These are phyloP conservation scores for Bujurquina vittata DNA, from an alignment of 2,113 vertebrate species.

Conservation along the genomic window DNA sequence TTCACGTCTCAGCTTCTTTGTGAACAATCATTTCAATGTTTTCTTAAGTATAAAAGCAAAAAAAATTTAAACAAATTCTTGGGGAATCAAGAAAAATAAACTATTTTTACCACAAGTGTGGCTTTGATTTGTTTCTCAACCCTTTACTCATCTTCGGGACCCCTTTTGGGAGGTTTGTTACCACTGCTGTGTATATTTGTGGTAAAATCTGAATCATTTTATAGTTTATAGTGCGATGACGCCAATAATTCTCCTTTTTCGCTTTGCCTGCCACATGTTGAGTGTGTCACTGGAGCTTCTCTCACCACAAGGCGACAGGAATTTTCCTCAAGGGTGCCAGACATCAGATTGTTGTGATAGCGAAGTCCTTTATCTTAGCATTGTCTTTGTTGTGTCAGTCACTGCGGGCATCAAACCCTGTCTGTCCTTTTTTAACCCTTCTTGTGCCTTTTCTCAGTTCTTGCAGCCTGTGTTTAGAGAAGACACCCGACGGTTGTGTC, in stretches of 20 bases:
- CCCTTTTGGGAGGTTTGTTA: background rate
- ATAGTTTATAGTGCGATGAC: constrained; percentile 24
- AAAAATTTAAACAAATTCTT: background rate
- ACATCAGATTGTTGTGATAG: background rate
- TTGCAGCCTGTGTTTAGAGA: constrained; percentile 44
- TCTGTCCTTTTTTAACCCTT: constrained; percentile 25
- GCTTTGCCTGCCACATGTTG: constrained; percentile 7
- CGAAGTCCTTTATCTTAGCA: background rate
- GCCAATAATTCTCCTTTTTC: background rate
- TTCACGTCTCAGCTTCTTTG: no score
- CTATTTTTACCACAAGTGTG: background rate
- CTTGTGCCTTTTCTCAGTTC: constrained; percentile 12
- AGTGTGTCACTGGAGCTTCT: background rate
- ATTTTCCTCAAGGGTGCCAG: background rate
- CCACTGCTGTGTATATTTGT: background rate
- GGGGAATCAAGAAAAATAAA: background rate
- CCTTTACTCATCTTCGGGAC: background rate
- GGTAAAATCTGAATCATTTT: background rate
- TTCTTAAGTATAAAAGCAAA: background rate
- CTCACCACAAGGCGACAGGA: background rate
- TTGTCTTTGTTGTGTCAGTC: background rate
- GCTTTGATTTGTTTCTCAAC: background rate
- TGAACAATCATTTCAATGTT: background rate
- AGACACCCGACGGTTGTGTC: constrained; percentile 47
- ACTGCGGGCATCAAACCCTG: constrained; percentile 4